Evolutionary conservation across 2,888 invertebrate species (phyloP).

Genomic region (Diabrotica balteata): DNA sequence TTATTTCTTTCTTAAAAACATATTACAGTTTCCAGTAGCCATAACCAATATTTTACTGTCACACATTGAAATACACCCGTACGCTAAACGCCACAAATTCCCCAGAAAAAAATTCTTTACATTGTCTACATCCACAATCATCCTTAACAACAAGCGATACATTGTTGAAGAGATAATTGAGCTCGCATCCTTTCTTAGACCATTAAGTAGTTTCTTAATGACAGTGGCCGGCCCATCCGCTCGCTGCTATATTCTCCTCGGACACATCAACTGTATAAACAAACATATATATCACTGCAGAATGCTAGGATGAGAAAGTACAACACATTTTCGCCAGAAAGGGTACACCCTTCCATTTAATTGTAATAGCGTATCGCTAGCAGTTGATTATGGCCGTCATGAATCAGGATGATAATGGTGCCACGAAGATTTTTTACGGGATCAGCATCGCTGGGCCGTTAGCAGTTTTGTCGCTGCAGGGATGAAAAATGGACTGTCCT

Average conservation of each 20-base stretch:
- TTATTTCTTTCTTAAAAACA: constrained; percentile 3
- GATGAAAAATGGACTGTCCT: constrained; percentile 9
- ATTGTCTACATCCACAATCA: constrained; percentile 22
- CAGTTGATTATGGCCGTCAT: constrained; percentile 26
- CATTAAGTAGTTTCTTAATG: constrained; percentile 39
- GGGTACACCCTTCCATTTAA: constrained; percentile 33
- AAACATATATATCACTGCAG: constrained; percentile 35
- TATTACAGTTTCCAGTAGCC: constrained; percentile 14
- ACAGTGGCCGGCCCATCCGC: constrained; percentile 31
- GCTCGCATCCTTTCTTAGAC: constrained; percentile 35
- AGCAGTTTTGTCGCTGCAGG: neutral
- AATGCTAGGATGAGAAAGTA: constrained; percentile 33
- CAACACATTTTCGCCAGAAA: constrained; percentile 30
- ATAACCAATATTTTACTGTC: constrained; percentile 20
- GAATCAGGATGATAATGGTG: constrained; percentile 27
- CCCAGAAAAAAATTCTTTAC: constrained; percentile 13
- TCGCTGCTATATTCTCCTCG: constrained; percentile 31
- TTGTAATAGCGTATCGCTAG: constrained; percentile 32
- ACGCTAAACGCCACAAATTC: constrained; percentile 19
- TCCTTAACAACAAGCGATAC: constrained; percentile 20
- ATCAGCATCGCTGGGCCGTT: constrained; percentile 10
- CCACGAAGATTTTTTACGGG: constrained; percentile 13
- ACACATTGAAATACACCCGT: neutral
- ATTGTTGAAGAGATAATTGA: constrained; percentile 32
- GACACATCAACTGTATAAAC: constrained; percentile 34